These are phyloP conservation scores for Atlantisia rogersi DNA, from an alignment of 2,113 vertebrate genomes.

Conservation along the genomic window DNA sequence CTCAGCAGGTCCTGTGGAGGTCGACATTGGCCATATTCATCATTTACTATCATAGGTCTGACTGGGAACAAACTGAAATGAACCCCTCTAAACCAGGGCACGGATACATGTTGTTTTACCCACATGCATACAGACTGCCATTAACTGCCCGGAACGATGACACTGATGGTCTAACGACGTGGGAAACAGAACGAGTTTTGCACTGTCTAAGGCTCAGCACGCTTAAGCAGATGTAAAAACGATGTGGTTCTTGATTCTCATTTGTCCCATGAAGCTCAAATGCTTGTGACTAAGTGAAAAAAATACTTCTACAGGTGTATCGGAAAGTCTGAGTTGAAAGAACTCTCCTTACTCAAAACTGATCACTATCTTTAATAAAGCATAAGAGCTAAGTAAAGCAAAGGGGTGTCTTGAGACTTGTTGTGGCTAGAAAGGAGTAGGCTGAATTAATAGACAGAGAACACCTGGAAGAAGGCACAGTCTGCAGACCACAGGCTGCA, in stretches of 20 bases:
- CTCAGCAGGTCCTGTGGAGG: background rate
- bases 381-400: background rate
- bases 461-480: background rate
- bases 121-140: background rate
- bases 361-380: background rate
- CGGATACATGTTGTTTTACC: background rate
- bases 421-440: background rate
- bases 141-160: background rate
- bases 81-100: background rate
- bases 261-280: background rate
- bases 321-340: slow-evolving; percentile 39
- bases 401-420: background rate
- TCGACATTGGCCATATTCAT: background rate
- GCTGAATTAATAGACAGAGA: background rate
- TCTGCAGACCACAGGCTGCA: background rate
- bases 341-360: slow-evolving; percentile 10
- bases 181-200: background rate
- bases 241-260: background rate
- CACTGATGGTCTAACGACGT: background rate
- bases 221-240: background rate
- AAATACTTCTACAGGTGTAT: background rate
- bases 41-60: background rate
- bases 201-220: background rate
- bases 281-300: background rate
- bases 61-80: background rate